Evolutionary conservation across 1,140 invertebrate species (phyloP).

Genomic region (Cryptotermes secundus): DNA sequence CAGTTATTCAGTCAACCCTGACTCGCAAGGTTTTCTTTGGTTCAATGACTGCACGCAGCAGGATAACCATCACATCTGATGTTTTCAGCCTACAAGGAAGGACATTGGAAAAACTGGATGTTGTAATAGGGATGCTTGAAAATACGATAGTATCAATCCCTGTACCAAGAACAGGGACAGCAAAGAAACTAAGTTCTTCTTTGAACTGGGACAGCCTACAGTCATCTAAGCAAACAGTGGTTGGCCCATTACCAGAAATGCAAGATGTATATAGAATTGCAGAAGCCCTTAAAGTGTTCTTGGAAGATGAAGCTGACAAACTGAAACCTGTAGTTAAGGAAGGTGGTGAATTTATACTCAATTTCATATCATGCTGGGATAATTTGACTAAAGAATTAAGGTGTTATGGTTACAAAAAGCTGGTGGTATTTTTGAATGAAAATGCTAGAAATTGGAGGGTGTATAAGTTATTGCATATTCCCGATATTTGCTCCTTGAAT

Average conservation of each 20-base stretch:
- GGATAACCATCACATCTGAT: not conserved
- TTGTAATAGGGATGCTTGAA: not conserved
- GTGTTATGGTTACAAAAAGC: not conserved
- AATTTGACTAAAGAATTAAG: not conserved
- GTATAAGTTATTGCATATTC: not conserved
- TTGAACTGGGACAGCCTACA: not conserved
- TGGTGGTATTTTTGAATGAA: not conserved
- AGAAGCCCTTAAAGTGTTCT: constrained; percentile 14
- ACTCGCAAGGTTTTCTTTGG: constrained; percentile 56
- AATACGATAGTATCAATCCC: not conserved
- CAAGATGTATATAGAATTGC: not conserved
- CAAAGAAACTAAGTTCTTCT: not conserved
- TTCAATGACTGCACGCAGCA: not conserved
- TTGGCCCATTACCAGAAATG: not conserved
- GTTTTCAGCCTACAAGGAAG: not conserved
- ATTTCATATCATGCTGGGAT: constrained; percentile 18
- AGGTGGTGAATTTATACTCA: not conserved
- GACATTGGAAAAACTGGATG: not conserved
- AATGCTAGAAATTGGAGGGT: not conserved
- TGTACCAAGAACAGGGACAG: not conserved
- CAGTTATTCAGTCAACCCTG: constrained; percentile 68
- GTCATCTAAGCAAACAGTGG: not conserved
- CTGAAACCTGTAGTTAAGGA: not conserved
- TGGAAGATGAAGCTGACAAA: not conserved
- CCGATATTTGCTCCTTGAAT: not conserved